Conservation (phyloP, 2,888 invertebrate species). For the Lycaena phlaeas region DNA sequence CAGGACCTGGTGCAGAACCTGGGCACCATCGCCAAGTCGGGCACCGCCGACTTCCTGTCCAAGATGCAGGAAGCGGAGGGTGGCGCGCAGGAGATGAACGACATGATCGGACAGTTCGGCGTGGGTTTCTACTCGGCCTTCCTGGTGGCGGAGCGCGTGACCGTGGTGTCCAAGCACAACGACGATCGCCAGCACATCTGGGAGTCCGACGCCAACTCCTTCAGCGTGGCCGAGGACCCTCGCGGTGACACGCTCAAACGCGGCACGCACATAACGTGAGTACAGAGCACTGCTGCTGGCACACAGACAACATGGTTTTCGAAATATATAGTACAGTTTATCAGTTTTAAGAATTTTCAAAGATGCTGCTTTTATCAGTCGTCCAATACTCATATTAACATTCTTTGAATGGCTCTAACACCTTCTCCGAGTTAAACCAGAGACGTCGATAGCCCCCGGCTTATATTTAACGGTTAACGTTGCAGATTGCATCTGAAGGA, state of each 20-base stretch:
- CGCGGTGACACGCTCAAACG: conserved; percentile 92
- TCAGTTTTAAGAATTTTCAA: too few relatives aligned
- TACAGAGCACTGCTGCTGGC: conserved; percentile 10
- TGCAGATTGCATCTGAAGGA: conserved; percentile 92
- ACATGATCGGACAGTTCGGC: conserved; percentile 99
- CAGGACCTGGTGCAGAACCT: conserved; percentile 94
- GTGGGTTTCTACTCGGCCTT: conserved; percentile 99
- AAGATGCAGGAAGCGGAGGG: conserved; percentile 82
- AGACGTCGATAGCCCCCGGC: too few relatives aligned
- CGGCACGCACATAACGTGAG: conserved; percentile 87
- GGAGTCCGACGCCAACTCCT: conserved; percentile 96
- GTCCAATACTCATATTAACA: too few relatives aligned
- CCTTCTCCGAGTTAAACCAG: too few relatives aligned
- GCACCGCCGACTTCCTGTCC: conserved; percentile 95
- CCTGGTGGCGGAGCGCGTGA: conserved; percentile 95
- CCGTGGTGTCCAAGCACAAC: conserved; percentile 96
- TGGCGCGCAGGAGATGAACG: conserved; percentile 83
- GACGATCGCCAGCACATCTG: conserved; percentile 96
- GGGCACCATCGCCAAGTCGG: conserved; percentile 98
- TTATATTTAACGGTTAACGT: too few relatives aligned
- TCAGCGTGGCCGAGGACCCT: conserved; percentile 93
- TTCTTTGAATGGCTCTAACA: too few relatives aligned
- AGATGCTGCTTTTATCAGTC: too few relatives aligned
- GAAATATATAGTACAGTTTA: too few relatives aligned
- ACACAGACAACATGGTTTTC: neutral